Percentiles rank a stretch among this genome's conserved stretches.
Evolutionary conservation across 2,113 vertebrate genomes (phyloP).

Genomic region (Uropsilus gracilis): DNA sequence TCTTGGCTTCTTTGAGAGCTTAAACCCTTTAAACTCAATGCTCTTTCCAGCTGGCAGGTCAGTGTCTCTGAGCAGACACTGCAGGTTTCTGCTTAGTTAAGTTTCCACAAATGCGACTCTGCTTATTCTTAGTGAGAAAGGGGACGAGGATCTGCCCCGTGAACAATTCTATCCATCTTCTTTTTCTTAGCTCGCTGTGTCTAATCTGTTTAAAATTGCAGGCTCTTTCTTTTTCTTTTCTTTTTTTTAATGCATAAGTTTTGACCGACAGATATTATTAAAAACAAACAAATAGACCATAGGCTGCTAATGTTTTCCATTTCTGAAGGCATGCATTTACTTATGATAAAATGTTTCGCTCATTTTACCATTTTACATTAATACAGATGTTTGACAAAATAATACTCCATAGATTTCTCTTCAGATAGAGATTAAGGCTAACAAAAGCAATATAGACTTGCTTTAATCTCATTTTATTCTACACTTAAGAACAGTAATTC

Average conservation of each 20-base stretch:
- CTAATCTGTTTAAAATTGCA: constrained; percentile 66
- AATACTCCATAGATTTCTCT: constrained; percentile 42
- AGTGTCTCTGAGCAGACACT: constrained; percentile 54
- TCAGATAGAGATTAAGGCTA: constrained; percentile 74
- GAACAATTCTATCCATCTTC: constrained; percentile 54
- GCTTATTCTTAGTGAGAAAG: constrained; percentile 55
- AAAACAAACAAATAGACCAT: neutral
- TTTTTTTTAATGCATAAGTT: neutral
- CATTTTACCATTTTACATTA: constrained; percentile 68
- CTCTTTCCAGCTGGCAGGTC: constrained; percentile 77
- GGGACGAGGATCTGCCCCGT: neutral
- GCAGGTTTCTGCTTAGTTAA: constrained; percentile 76
- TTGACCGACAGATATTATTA: constrained; percentile 60
- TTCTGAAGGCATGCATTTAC: constrained; percentile 30
- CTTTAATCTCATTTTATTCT: constrained; percentile 67
- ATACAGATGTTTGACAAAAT: constrained; percentile 65
- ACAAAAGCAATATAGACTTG: constrained; percentile 61
- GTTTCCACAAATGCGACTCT: constrained; percentile 60
- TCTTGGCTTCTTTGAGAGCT: constrained; percentile 70
- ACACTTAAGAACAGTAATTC: constrained; percentile 70
- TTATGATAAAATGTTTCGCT: constrained; percentile 63
- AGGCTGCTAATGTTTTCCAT: constrained; percentile 5
- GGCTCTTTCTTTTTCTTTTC: neutral
- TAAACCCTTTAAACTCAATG: constrained; percentile 63
- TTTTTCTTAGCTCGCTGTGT: constrained; percentile 8